Conservation (phyloP, 2,113 vertebrate species). For the Notothenia coriiceps region DNA sequence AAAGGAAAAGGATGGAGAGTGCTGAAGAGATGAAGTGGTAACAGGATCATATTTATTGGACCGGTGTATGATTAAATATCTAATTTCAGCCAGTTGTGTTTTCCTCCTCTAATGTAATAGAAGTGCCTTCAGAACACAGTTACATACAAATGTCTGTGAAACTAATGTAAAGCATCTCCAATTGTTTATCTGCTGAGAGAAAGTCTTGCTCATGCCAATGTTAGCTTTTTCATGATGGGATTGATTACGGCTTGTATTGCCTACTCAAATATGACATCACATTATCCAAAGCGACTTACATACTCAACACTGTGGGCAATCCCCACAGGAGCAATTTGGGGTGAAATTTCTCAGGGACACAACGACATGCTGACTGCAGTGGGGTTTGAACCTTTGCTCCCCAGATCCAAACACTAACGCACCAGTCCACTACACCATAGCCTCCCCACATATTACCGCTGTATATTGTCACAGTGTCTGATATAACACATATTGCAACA, state of each 20-base stretch:
- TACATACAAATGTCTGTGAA: constrained; percentile 8
- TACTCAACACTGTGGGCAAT: too few species aligned
- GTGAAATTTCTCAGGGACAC: too few species aligned
- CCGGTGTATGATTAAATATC: constrained; percentile 9
- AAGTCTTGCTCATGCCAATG: not conserved
- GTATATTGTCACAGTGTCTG: not conserved
- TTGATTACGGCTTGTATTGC: constrained; percentile 12
- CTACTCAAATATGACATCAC: not conserved
- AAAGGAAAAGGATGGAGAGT: constrained; percentile 3
- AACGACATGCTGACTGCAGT: too few species aligned
- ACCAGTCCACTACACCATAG: not conserved
- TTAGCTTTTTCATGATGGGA: not conserved
- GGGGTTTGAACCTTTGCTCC: too few species aligned
- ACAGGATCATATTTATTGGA: not conserved
- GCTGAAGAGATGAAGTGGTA: not conserved
- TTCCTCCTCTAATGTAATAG: not conserved
- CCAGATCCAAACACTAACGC: too few species aligned
- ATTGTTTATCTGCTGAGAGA: constrained; percentile 8
- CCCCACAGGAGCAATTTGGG: too few species aligned
- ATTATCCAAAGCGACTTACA: too few species aligned
- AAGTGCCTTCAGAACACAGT: constrained; percentile 13
- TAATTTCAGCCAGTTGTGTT: constrained; percentile 4
- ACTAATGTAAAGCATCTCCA: constrained; percentile 25
- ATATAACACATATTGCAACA: not conserved
- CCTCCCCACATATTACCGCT: constrained; percentile 1